Evolutionary conservation across 2,113 vertebrate species (phyloP).

Genomic region (Cottus gobio): DNA sequence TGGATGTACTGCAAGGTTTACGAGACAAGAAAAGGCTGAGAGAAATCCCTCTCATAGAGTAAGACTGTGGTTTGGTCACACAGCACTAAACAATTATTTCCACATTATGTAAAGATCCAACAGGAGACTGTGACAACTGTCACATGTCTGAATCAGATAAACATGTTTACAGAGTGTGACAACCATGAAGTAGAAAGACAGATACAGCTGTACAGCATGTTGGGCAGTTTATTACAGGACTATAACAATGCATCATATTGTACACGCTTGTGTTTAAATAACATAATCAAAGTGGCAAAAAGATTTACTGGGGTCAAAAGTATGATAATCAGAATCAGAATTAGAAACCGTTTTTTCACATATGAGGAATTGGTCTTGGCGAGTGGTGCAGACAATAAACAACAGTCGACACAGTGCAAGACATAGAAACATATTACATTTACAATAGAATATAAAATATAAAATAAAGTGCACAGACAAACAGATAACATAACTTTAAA

Average conservation of each 20-base stretch:
- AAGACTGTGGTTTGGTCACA: background rate
- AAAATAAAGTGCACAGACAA: too few relatives aligned
- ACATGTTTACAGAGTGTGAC: constrained; percentile 28
- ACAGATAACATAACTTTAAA: too few relatives aligned
- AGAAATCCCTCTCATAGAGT: background rate
- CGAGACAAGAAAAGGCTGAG: background rate
- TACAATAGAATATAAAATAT: too few relatives aligned
- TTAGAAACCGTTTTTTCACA: too few relatives aligned
- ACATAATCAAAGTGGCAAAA: background rate
- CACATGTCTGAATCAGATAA: constrained; percentile 33
- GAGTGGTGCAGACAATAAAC: too few relatives aligned
- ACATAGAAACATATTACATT: too few relatives aligned
- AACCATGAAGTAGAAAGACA: background rate
- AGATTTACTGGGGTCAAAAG: background rate
- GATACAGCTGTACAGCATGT: background rate
- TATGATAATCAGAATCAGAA: background rate
- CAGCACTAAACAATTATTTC: constrained; percentile 27
- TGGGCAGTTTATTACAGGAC: background rate
- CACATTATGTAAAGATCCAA: constrained; percentile 28
- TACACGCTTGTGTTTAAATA: background rate
- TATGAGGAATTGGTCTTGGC: too few relatives aligned
- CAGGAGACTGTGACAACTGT: constrained; percentile 30
- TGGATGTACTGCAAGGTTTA: background rate
- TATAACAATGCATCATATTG: background rate
- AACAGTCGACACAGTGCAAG: too few relatives aligned